Evolutionary conservation across 2,888 invertebrate genomes (phyloP).

Genomic region (Ypsolopha sequella): DNA sequence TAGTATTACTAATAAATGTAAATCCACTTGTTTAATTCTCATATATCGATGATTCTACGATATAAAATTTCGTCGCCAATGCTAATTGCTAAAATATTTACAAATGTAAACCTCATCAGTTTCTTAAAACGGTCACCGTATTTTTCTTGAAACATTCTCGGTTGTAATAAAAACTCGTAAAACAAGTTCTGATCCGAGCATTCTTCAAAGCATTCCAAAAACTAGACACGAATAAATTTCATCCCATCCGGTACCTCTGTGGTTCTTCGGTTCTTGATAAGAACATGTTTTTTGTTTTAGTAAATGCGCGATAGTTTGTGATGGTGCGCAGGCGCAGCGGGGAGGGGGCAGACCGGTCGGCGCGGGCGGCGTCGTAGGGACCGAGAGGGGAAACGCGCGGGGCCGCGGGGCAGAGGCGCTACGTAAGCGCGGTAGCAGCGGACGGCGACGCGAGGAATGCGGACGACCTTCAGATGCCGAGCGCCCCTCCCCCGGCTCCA

Average conservation of each 20-base stretch:
- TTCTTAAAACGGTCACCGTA: slow-evolving; percentile 1
- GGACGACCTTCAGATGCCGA: slow-evolving; percentile 71
- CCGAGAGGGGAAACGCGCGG: slow-evolving; percentile 18
- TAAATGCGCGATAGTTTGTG: slow-evolving; percentile 65
- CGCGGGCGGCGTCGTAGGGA: slow-evolving; percentile 24
- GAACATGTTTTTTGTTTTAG: slow-evolving; percentile 67
- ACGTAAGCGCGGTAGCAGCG: slow-evolving; percentile 71
- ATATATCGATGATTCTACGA: too few species aligned
- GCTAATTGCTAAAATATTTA: not conserved
- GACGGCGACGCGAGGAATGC: slow-evolving; percentile 69
- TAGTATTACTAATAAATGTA: too few species aligned
- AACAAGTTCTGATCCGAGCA: slow-evolving; percentile 2
- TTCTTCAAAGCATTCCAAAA: slow-evolving; percentile 21
- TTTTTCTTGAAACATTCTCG: slow-evolving; percentile 2
- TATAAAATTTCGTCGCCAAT: too few species aligned
- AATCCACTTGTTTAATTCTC: too few species aligned
- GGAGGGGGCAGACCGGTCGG: slow-evolving; percentile 25
- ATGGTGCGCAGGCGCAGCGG: slow-evolving; percentile 35
- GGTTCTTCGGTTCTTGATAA: slow-evolving; percentile 54
- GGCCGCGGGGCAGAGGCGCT: slow-evolving; percentile 43
- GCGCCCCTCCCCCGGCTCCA: slow-evolving; percentile 61
- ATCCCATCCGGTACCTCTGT: slow-evolving; percentile 66
- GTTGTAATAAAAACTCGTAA: not conserved
- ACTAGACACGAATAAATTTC: slow-evolving; percentile 65
- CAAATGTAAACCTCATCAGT: not conserved